phyloP scores from a whole-genome alignment of 2,797 vertebrate species.

The Sorex maritimensis region DNA sequence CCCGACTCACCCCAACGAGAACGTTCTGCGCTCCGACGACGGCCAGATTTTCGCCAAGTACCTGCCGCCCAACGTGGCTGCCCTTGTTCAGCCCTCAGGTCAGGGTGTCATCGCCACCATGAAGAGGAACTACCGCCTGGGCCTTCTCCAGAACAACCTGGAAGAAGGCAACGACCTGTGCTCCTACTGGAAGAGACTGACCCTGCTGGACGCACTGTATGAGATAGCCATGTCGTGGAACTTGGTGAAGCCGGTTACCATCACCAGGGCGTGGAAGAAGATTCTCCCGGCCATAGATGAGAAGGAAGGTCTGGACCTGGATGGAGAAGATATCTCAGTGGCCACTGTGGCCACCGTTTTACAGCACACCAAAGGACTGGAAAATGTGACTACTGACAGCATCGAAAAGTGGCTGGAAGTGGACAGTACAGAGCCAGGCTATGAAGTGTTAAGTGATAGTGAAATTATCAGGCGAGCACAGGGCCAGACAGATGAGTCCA shows the following conservation, averaged over 20 bases:
- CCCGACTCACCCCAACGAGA: conserved; percentile 86
- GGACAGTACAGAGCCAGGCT: conserved; percentile 86
- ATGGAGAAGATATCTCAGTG: conserved; percentile 79
- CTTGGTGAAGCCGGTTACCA: conserved; percentile 80
- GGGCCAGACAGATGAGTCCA: conserved; percentile 84
- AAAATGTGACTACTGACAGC: conserved; percentile 80
- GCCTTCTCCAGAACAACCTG: conserved; percentile 86
- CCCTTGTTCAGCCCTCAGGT: conserved; percentile 78
- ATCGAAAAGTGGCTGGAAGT: conserved; percentile 85
- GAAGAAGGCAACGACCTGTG: conserved; percentile 86
- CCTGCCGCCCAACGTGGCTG: conserved; percentile 83
- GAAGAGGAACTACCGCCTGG: conserved; percentile 84
- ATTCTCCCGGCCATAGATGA: conserved; percentile 82
- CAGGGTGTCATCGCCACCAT: conserved; percentile 82
- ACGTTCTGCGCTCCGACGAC: conserved; percentile 85
- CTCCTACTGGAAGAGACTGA: conserved; percentile 85
- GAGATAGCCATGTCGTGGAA: conserved; percentile 86
- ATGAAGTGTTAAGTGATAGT: conserved; percentile 85
- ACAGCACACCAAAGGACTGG: conserved; percentile 84
- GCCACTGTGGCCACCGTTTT: conserved; percentile 79
- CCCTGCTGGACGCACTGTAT: conserved; percentile 85
- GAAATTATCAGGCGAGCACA: conserved; percentile 87
- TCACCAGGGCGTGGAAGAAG: conserved; percentile 84
- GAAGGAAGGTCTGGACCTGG: conserved; percentile 78
- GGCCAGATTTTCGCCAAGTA: conserved; percentile 87